Evolutionary conservation across 2,888 invertebrate genomes (phyloP).

Genomic region (Cataglyphis rosenhaueri): DNA sequence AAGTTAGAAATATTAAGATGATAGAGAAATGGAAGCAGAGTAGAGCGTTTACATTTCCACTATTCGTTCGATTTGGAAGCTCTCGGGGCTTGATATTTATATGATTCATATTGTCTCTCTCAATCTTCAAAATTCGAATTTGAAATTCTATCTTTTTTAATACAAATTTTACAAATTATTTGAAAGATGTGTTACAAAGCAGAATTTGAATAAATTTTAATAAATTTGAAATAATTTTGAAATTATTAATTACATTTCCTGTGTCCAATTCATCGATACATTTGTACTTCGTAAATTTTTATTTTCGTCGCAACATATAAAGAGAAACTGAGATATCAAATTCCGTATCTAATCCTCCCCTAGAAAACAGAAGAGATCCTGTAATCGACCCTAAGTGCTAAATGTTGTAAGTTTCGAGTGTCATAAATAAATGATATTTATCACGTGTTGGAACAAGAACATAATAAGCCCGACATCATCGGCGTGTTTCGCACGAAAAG

Average conservation of each 20-base stretch:
- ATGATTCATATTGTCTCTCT: neutral
- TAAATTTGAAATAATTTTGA: neutral
- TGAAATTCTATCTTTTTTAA: neutral
- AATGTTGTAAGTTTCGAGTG: conserved; percentile 8
- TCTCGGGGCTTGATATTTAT: neutral
- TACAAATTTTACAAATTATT: neutral
- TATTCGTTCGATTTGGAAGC: neutral
- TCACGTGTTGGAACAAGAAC: neutral
- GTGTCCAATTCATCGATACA: neutral
- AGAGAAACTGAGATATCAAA: neutral
- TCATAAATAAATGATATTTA: conserved; percentile 7
- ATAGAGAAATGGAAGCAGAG: neutral
- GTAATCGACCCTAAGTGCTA: neutral
- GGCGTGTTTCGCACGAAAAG: conserved; percentile 5
- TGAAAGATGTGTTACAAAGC: neutral
- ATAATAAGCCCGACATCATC: neutral
- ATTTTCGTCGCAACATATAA: neutral
- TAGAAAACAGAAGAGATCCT: neutral
- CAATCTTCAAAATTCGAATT: neutral
- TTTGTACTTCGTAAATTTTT: neutral
- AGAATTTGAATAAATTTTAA: no score
- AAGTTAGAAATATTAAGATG: conserved; percentile 43
- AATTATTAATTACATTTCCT: neutral
- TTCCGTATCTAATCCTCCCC: neutral
- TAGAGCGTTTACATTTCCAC: neutral